Conservation (phyloP, 1,140 invertebrate species). For the Agraylea sexmaculata region DNA sequence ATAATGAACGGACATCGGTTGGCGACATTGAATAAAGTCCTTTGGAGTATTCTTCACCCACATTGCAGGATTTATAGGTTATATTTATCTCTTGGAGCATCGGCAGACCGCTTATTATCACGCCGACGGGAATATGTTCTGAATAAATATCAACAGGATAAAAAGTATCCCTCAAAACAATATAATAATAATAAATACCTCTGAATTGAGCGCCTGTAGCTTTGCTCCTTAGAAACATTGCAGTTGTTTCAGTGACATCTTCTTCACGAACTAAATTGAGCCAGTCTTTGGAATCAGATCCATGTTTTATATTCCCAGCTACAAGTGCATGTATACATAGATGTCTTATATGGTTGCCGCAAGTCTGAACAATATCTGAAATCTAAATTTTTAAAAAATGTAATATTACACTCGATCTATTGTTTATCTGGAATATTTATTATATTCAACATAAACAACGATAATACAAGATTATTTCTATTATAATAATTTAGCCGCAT, state of each 20-base stretch:
- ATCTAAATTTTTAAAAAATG: no score
- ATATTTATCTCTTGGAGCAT: slow-evolving; percentile 14
- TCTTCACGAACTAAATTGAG: slow-evolving; percentile 4
- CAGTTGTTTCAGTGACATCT: slow-evolving; percentile 4
- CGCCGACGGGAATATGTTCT: slow-evolving; percentile 18
- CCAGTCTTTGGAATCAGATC: neutral
- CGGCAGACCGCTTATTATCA: slow-evolving; percentile 15
- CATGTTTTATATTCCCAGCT: slow-evolving; percentile 7
- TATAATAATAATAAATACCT: slow-evolving; percentile 5
- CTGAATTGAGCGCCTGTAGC: slow-evolving; percentile 9
- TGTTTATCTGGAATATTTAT: no score
- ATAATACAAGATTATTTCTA: neutral
- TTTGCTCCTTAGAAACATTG: slow-evolving; percentile 9
- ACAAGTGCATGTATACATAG: slow-evolving; percentile 9
- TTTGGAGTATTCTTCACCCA: slow-evolving; percentile 10
- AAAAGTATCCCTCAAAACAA: neutral
- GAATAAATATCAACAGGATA: neutral
- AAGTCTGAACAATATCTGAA: slow-evolving; percentile 16
- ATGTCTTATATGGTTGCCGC: slow-evolving; percentile 9
- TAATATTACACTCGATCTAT: no score
- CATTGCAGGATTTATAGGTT: slow-evolving; percentile 3
- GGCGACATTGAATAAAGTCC: no score
- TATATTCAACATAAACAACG: no score
- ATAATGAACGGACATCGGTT: slow-evolving; percentile 7
- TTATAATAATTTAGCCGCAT: neutral